Percentiles rank a stretch among this genome's conserved stretches.
Evolutionary conservation across 2,113 vertebrate genomes (phyloP).

Genomic region (Notarius lentiginosus): DNA sequence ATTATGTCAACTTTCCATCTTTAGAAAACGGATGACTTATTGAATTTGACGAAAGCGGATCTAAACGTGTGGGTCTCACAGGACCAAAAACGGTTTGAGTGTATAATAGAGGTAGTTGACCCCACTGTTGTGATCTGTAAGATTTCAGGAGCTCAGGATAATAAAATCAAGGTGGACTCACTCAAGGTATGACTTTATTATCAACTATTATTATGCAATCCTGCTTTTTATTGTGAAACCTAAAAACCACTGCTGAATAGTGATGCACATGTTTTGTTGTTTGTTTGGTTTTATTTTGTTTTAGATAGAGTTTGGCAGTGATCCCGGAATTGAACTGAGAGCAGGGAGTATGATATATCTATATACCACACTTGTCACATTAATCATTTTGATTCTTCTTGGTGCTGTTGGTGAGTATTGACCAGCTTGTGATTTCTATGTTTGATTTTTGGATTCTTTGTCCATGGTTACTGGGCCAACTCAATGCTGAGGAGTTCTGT

Average conservation of each 20-base stretch:
- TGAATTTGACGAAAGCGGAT: slow-evolving; percentile 77
- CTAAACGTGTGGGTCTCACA: slow-evolving; percentile 70
- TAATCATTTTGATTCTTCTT: slow-evolving; percentile 64
- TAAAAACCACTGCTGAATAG: not conserved
- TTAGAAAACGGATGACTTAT: slow-evolving; percentile 85
- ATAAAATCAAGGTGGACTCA: slow-evolving; percentile 23
- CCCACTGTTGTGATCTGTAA: slow-evolving; percentile 70
- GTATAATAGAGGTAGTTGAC: slow-evolving; percentile 70
- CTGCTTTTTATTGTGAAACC: not conserved
- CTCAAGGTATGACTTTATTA: slow-evolving; percentile 56
- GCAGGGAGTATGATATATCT: slow-evolving; percentile 50
- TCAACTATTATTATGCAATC: not conserved
- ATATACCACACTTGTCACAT: slow-evolving; percentile 61
- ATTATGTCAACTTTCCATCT: slow-evolving; percentile 32
- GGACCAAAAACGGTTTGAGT: slow-evolving; percentile 55
- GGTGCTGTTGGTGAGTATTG: slow-evolving; percentile 44
- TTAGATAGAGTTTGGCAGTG: slow-evolving; percentile 81
- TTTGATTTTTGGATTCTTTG: not conserved
- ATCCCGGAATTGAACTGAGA: slow-evolving; percentile 17
- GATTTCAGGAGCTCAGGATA: slow-evolving; percentile 20
- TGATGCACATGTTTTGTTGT: not conserved
- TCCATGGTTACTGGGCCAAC: not conserved
- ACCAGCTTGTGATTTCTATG: not conserved
- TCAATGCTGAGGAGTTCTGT: not conserved
- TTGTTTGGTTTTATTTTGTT: not conserved